Evolutionary conservation across 1,140 invertebrate species (phyloP), one percentile per base, ranked within the genome.

Genomic region (Drosophila pectinifera): DNA sequence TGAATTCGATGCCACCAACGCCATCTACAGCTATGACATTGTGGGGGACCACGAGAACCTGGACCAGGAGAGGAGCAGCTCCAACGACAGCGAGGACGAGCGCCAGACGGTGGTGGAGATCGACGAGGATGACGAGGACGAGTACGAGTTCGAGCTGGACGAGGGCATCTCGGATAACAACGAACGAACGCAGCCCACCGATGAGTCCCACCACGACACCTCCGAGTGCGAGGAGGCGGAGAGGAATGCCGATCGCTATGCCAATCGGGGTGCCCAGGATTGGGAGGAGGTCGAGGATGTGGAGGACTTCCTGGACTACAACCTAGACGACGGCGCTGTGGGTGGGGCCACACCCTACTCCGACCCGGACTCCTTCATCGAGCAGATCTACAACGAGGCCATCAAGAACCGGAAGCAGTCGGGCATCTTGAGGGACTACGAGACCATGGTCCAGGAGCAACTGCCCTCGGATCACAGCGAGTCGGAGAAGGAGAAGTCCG

Each of bases 331-430:
- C 24, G 91, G 91, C 0, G 91, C 91, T 4, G 89, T 91, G 20
- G 90, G 90, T 0, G 89, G 91, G 0, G 70, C 49, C 0, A 72
- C 70, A 0, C 72, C 67, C 1, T 82, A 78, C 34, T 91, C 83
- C 39, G 89, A 91, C 43, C 86, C 91, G 1, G 91, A 92, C 8
- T 91, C 86, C 0, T 90, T 80, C 3, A 92, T 92, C 1, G 91
- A 92, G n/a, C 86, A 92, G 48, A 92, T 92, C 31, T 92, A 92
- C 72, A 90, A 91, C 24, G 91, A 92, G 28, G 91, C 90, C 0
- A 78, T 92, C 0, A 86, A 86, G 51, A 92, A 92, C 68, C 69
- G 89, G 0, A 91, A 92, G 4, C 88, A 90, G 22, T 91, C 91
- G 3, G 91, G 91, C 0, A 92, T 92, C 4, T 22, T 91, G 5